phyloP scores from a whole-genome alignment of 2,113 vertebrate species.

The Rhynchomys soricoides region DNA sequence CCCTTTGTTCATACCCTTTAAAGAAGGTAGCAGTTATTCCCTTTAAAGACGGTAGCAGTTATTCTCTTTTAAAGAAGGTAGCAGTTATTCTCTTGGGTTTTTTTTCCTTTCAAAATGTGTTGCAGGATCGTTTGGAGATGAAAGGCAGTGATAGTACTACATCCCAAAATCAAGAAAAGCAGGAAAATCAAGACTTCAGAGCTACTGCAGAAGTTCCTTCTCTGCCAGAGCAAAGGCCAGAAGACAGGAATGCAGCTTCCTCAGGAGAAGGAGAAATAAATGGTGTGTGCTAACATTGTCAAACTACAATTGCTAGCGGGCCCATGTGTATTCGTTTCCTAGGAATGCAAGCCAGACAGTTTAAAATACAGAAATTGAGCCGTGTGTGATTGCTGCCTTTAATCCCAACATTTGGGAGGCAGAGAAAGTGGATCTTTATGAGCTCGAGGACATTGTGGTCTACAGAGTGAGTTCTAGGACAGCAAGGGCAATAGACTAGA shows the following conservation, averaged over 20 bases:
- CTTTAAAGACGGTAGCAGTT: slow-evolving; percentile 19
- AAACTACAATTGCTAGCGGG: not conserved
- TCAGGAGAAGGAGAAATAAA: not conserved
- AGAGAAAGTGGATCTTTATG: not conserved
- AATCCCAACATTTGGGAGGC: not conserved
- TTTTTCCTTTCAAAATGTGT: slow-evolving; percentile 61
- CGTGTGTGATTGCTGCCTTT: not conserved
- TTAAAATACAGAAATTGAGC: not conserved
- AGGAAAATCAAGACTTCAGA: slow-evolving; percentile 44
- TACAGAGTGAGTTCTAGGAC: not conserved
- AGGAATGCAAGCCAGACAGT: not conserved
- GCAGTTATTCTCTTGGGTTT: not conserved
- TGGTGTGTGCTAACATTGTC: slow-evolving; percentile 60
- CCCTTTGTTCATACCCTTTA: not conserved
- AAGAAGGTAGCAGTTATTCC: slow-evolving; percentile 24
- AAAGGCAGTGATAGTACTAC: slow-evolving; percentile 69
- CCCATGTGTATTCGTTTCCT: not conserved
- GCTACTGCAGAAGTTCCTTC: slow-evolving; percentile 5
- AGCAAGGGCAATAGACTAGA: not conserved
- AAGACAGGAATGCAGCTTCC: not conserved
- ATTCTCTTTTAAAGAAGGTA: not conserved
- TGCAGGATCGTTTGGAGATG: slow-evolving; percentile 75
- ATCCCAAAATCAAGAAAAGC: slow-evolving; percentile 11
- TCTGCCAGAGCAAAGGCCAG: slow-evolving; percentile 7
- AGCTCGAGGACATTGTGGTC: not conserved